These are phyloP conservation scores for Adineta ricciae DNA, from an alignment of 2,888 invertebrate genomes.

Conservation along the genomic window DNA sequence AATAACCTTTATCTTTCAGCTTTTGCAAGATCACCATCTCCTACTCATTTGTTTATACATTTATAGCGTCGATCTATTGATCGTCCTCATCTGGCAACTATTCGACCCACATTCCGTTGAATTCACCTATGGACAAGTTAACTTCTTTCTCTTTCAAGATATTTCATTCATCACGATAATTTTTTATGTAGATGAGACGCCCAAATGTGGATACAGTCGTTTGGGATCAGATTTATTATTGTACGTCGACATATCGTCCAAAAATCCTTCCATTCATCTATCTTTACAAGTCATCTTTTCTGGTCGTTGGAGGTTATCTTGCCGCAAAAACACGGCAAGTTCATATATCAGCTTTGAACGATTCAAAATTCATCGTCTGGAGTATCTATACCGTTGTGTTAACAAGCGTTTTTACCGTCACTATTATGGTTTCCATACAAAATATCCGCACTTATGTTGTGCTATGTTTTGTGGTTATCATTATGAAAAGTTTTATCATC, in stretches of 20 bases:
- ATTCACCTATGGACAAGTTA: neutral
- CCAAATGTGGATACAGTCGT: neutral
- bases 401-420: slow-evolving; percentile 4
- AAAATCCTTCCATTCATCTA: neutral
- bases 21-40: neutral
- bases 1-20: neutral
- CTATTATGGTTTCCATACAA: neutral
- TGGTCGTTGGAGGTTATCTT: neutral
- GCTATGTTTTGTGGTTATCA: neutral
- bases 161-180: neutral
- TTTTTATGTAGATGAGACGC: neutral
- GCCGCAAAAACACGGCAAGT: slow-evolving; percentile 3
- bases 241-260: neutral
- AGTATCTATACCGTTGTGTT: neutral
- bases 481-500: neutral
- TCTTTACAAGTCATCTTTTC: neutral
- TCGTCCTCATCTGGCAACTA: neutral
- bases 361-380: slow-evolving; percentile 7
- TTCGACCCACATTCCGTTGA: neutral
- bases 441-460: neutral
- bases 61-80: neutral
- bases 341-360: slow-evolving; percentile 14
- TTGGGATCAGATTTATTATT: neutral
- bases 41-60: neutral
- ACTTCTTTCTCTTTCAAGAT: neutral